Conservation (phyloP, 2,888 invertebrate genomes). For the Drosophila ustulata region DNA sequence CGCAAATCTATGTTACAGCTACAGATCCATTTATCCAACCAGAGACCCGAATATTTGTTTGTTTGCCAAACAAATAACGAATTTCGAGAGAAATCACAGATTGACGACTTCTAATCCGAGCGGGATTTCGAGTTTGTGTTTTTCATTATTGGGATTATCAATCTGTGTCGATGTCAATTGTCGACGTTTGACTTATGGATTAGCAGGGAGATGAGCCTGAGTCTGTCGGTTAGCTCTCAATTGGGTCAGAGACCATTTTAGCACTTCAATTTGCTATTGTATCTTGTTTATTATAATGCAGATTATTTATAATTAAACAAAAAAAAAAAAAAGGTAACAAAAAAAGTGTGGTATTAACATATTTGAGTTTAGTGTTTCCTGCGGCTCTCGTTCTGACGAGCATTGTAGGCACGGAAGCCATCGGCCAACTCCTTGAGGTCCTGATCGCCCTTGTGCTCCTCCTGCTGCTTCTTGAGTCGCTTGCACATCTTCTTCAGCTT, state of each 20-base stretch:
- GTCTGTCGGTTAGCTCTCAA: neutral
- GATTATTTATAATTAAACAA: neutral
- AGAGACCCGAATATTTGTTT: neutral
- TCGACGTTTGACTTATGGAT: constrained; percentile 9
- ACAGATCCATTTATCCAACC: neutral
- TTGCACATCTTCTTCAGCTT: constrained; percentile 69
- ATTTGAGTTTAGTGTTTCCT: neutral
- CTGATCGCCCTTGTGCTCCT: constrained; percentile 46
- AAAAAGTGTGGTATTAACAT: neutral
- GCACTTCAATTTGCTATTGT: neutral
- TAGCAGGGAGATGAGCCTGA: constrained; percentile 9
- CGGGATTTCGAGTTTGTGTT: constrained; percentile 6
- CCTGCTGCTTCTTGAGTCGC: constrained; percentile 50
- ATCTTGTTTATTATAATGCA: constrained; percentile 6
- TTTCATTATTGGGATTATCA: constrained; percentile 14
- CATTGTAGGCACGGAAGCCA: constrained; percentile 49
- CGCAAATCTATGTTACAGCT: neutral
- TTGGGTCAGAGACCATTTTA: neutral
- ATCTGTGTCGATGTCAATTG: constrained; percentile 7
- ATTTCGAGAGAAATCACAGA: neutral
- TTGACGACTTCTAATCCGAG: constrained; percentile 4
- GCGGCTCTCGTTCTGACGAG: constrained; percentile 14
- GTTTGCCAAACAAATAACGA: neutral
- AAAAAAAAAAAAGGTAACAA: constrained; percentile 7
- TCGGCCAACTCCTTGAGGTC: constrained; percentile 41